Percentiles rank a stretch among this genome's conserved stretches.
These are phyloP conservation scores for Rhingia rostrata DNA, from an alignment of 2,888 invertebrate genomes.

Conservation along the genomic window DNA sequence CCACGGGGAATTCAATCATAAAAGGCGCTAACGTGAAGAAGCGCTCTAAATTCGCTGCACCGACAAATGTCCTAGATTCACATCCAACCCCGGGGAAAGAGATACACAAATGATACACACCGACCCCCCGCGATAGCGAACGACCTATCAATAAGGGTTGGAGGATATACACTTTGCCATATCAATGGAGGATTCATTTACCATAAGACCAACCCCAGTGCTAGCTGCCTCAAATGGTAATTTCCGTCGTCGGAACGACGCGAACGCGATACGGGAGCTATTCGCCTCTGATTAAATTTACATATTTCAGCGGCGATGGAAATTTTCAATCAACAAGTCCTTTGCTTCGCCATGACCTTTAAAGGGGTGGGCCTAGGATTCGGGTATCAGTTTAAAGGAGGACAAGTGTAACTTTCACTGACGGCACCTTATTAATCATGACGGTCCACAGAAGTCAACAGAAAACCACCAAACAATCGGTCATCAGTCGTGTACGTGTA, in stretches of 20 bases:
- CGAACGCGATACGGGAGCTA: conserved; percentile 2
- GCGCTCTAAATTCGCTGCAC: conserved; percentile 24
- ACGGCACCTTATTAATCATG: conserved; percentile 57
- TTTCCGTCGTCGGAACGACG: conserved; percentile 38
- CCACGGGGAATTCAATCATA: conserved; percentile 71
- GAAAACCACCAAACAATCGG: conserved; percentile 59
- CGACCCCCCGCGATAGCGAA: background rate
- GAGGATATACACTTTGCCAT: conserved; percentile 15
- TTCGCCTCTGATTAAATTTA: conserved; percentile 67
- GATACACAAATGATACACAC: conserved; percentile 40
- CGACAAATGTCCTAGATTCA: conserved; percentile 45
- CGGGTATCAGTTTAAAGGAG: background rate
- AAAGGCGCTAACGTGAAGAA: conserved; percentile 57
- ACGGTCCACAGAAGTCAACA: background rate
- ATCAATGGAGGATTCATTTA: conserved; percentile 22
- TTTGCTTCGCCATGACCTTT: background rate
- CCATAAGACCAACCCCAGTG: conserved; percentile 12
- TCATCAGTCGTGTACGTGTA: conserved; percentile 48
- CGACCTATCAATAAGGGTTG: conserved; percentile 55
- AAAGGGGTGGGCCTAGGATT: background rate
- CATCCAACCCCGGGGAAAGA: background rate
- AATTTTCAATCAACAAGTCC: conserved; percentile 71
- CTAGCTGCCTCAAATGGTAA: conserved; percentile 41
- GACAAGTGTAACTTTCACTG: conserved; percentile 24
- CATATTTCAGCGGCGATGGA: conserved; percentile 56